Base-by-base conservation (phyloP, 2,888 invertebrate genomes). In the Danaus chrysippus region DNA sequence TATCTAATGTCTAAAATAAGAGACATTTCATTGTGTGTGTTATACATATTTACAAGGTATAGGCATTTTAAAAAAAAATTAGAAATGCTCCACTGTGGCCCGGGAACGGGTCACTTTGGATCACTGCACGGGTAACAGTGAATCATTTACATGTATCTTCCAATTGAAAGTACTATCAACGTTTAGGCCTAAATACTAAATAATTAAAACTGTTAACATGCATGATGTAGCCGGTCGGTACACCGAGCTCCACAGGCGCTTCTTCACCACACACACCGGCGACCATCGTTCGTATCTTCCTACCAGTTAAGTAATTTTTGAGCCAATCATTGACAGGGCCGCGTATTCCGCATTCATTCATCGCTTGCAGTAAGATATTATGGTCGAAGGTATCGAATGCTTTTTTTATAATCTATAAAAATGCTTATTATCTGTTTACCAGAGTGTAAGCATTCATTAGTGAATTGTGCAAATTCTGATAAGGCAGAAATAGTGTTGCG, bases 341-440 rank as follows among this genome's bases (percentile, higher is more conserved):
- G 5, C 62, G 43, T 0, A 67, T 59, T 8, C 65, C 67, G 60
- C 65, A 67, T 42, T 69, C 65, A 3, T 61, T 15, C 63, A 67
- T 67, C n/a, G 65, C 54, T 44, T 64, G 53, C 42, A 67, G 23
- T 13, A 68, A 57, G 10, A 42, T 54, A 3, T 61, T 34, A 41
- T 67, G 60, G 10, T 59, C 60, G 10, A 67, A 13, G 10, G 67
- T 65, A 43, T 67, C 67, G 52, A 67, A 67, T 8, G 63, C 64
- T n/a, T 55, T 65, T 67, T 61, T 59, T 67, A 49, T 57, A 67
- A 46, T 67, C 67, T 11, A 65, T 63, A 15, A 59, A 63, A 8
- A 59, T 3, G 6, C 23, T n/a, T 42, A 42, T 54, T 19, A 59
- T 34, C n/a, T 49, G 12, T 13, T 52, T 34, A 41, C 34, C n/a